phyloP scores from a whole-genome alignment of 2,113 vertebrate species.

The Dinomys branickii region DNA sequence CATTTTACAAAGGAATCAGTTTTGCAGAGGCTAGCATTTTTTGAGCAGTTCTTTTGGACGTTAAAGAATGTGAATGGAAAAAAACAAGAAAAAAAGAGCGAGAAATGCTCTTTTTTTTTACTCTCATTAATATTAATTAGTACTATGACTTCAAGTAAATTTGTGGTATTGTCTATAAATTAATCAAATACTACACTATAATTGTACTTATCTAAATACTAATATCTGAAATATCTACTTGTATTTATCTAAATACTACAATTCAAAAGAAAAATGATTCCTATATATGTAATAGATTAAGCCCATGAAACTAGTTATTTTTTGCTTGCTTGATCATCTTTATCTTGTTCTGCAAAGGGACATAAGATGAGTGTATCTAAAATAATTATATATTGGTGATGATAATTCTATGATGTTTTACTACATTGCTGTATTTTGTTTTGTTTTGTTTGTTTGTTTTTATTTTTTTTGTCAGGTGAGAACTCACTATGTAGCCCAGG shows the following conservation, averaged over 20 bases:
- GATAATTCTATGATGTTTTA: not conserved
- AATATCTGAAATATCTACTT: not conserved
- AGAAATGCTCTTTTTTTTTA: not conserved
- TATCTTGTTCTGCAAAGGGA: not conserved
- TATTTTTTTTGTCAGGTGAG: too few relatives aligned
- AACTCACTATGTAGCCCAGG: too few relatives aligned
- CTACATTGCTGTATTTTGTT: not conserved
- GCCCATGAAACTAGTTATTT: conserved; percentile 3
- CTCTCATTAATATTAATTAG: not conserved
- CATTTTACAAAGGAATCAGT: not conserved
- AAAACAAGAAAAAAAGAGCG: not conserved
- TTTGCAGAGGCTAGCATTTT: not conserved
- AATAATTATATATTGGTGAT: not conserved
- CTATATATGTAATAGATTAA: not conserved
- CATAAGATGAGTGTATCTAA: not conserved
- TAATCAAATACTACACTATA: not conserved
- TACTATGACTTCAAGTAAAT: not conserved
- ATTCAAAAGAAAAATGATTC: not conserved
- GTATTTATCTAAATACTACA: not conserved
- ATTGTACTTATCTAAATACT: not conserved
- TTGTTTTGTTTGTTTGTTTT: too few relatives aligned
- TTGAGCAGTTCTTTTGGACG: not conserved
- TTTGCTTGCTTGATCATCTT: not conserved
- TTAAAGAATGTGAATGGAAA: not conserved
- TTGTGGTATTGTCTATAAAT: not conserved